Evolutionary conservation across 2,797 vertebrate genomes (phyloP).

Genomic region (Ciconia nigra): DNA sequence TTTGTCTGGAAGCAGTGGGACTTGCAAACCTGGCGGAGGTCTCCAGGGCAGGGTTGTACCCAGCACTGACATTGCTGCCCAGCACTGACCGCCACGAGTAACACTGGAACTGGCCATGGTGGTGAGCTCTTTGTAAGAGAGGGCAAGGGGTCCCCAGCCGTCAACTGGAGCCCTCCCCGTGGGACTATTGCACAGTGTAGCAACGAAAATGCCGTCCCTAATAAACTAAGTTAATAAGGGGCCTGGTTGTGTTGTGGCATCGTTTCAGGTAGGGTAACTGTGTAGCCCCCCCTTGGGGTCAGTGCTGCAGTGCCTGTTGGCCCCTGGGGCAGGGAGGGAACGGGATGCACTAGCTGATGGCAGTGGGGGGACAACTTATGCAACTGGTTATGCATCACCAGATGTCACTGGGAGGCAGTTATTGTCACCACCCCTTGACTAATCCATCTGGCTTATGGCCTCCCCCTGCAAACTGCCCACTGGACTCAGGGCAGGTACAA

Average conservation of each 20-base stretch:
- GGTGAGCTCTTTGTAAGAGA: neutral
- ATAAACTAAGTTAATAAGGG: conserved; percentile 67
- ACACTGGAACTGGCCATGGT: neutral
- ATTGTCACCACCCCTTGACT: neutral
- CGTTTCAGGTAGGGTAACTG: neutral
- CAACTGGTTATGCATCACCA: neutral
- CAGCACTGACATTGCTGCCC: conserved; percentile 29
- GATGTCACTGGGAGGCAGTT: neutral
- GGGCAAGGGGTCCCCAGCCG: neutral
- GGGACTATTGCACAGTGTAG: neutral
- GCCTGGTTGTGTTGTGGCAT: neutral
- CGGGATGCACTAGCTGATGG: neutral
- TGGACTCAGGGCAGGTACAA: neutral
- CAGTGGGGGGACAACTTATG: neutral
- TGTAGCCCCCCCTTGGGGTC: neutral
- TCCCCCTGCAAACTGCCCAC: neutral
- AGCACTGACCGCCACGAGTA: neutral
- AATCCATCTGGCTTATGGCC: neutral
- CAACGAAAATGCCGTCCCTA: conserved; percentile 47
- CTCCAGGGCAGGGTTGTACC: neutral
- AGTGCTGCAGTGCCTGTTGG: neutral
- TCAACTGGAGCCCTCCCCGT: neutral
- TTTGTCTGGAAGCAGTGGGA: neutral
- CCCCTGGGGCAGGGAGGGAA: neutral
- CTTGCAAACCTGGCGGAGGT: neutral